A percentile compares a stretch with the other conserved stretches of the same genome.
phyloP scores from a whole-genome alignment of 2,113 vertebrate species.

The Stomatorhinus ivindoensis region DNA sequence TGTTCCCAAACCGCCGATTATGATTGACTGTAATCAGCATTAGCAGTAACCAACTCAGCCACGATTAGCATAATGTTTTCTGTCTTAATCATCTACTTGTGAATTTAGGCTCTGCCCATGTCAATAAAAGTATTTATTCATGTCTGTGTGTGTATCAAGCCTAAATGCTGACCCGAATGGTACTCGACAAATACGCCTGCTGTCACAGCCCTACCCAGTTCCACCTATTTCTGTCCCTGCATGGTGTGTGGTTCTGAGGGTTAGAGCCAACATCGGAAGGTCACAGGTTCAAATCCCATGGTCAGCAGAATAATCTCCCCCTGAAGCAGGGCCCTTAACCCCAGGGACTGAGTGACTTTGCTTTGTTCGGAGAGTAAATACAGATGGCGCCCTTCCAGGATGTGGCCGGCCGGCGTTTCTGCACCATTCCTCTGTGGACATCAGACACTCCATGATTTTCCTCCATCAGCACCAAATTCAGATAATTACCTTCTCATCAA shows the following conservation, averaged over 20 bases:
- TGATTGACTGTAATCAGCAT: neutral
- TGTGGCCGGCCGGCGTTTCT: neutral
- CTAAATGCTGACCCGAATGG: neutral
- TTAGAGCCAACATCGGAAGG: neutral
- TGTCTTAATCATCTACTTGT: neutral
- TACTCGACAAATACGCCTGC: neutral
- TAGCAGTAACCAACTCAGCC: neutral
- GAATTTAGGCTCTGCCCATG: neutral
- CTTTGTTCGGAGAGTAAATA: neutral
- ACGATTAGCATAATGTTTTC: neutral
- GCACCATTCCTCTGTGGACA: neutral
- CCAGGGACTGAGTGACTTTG: neutral
- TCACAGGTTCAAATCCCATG: neutral
- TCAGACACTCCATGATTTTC: neutral
- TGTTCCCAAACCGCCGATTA: neutral
- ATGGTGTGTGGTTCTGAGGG: neutral
- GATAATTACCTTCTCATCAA: neutral
- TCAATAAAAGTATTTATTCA: neutral
- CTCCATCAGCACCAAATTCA: neutral
- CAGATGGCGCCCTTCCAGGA: neutral
- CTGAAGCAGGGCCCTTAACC: neutral
- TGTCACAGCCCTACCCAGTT: neutral
- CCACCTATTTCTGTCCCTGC: neutral
- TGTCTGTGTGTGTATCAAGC: neutral
- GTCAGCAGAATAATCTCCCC: neutral